Evolutionary conservation across 2,113 vertebrate species (phyloP).

Genomic region (Psephotus haematonotus): DNA sequence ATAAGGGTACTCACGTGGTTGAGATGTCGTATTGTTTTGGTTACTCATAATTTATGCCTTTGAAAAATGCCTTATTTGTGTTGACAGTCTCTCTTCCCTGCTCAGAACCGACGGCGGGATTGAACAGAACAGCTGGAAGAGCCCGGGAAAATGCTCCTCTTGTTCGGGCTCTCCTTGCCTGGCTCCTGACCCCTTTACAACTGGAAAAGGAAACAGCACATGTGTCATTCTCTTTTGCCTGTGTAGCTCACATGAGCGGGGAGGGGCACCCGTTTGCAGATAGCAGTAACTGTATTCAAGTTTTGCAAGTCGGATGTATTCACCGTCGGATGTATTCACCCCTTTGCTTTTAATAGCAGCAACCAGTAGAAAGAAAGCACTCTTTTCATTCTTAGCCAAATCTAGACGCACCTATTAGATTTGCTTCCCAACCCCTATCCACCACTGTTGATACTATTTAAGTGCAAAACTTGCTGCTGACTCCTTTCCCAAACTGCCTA

Average conservation of each 20-base stretch:
- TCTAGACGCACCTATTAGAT: neutral
- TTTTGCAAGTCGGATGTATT: conserved; percentile 49
- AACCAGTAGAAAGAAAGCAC: conserved; percentile 33
- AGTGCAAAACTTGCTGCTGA: neutral
- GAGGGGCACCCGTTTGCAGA: conserved; percentile 75
- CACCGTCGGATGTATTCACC: conserved; percentile 34
- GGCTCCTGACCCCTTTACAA: conserved; percentile 65
- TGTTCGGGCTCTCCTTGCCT: conserved; percentile 48
- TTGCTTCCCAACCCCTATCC: neutral
- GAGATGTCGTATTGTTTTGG: conserved; percentile 34
- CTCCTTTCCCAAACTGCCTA: neutral
- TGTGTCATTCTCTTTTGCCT: conserved; percentile 70
- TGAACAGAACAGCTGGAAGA: conserved; percentile 35
- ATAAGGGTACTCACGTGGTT: conserved; percentile 69
- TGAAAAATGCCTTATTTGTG: conserved; percentile 49
- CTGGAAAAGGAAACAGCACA: conserved; percentile 74
- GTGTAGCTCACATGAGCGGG: conserved; percentile 72
- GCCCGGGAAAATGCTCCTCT: conserved; percentile 66
- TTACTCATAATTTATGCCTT: conserved; percentile 62
- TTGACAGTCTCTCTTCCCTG: conserved; percentile 27
- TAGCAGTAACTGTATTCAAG: conserved; percentile 70
- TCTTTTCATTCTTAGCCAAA: conserved; percentile 30
- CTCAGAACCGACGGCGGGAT: conserved; percentile 15
- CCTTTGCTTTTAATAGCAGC: conserved; percentile 34
- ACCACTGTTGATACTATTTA: neutral